phyloP scores from a whole-genome alignment of 2,113 vertebrate genomes.

The Hippocampus mohnikei region DNA sequence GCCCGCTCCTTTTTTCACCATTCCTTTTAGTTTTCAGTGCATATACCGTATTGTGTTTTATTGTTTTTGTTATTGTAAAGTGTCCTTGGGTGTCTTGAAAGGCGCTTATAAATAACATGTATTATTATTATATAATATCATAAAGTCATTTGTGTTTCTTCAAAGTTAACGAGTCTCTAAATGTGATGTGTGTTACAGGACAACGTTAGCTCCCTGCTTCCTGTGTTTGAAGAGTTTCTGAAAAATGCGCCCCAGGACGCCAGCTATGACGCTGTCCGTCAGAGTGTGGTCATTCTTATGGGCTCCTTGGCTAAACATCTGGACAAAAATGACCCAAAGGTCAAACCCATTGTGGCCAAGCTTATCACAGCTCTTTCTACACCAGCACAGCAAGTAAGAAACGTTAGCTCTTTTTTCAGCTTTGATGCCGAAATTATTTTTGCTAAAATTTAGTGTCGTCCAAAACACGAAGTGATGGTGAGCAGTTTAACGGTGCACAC shows the following conservation, averaged over 20 bases:
- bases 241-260: constrained; percentile 94
- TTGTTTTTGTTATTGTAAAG: no score
- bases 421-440: neutral
- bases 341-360: constrained; percentile 97
- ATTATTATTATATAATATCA: no score
- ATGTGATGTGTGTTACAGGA: constrained; percentile 72
- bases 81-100: no score
- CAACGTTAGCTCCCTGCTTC: constrained; percentile 91
- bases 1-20: neutral
- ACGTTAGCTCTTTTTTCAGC: neutral
- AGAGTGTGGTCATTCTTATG: constrained; percentile 98
- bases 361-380: constrained; percentile 94
- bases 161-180: no score
- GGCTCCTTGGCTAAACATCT: constrained; percentile 97
- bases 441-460: neutral
- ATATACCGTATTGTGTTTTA: no score
- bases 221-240: constrained; percentile 96
- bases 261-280: constrained; percentile 93
- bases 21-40: neutral
- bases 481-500: neutral
- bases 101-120: no score
- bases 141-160: neutral
- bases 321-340: constrained; percentile 96
- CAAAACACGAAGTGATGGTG: neutral
- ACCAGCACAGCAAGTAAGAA: constrained; percentile 89